Evolutionary conservation across 2,888 invertebrate genomes (phyloP).

Genomic region (Xestobium rufovillosum): DNA sequence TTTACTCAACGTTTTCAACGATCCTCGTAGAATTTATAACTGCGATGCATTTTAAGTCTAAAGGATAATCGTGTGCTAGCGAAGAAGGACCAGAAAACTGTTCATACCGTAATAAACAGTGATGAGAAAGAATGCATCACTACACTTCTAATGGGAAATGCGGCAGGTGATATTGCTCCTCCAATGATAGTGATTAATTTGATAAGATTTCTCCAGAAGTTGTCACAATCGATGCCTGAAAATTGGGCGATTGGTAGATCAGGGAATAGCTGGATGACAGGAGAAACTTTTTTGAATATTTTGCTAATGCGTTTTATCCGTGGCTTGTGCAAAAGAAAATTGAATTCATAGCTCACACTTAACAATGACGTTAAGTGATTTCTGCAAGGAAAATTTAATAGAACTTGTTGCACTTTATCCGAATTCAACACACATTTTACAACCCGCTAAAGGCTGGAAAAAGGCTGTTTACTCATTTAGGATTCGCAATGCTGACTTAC

Average conservation of each 20-base stretch:
- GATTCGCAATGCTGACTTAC: constrained; percentile 2
- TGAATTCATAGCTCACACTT: constrained; percentile 24
- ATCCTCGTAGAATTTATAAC: constrained; percentile 2
- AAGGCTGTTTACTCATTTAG: constrained; percentile 1
- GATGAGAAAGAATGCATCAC: constrained; percentile 26
- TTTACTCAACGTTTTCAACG: constrained; percentile 4
- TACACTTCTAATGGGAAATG: constrained; percentile 25
- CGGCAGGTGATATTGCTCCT: constrained; percentile 26
- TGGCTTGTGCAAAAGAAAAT: constrained; percentile 21
- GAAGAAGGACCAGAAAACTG: constrained; percentile 22
- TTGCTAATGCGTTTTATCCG: constrained; percentile 25
- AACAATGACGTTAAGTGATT: background rate
- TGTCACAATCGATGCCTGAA: constrained; percentile 16
- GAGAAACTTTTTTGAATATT: constrained; percentile 27
- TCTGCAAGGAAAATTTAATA: constrained; percentile 2
- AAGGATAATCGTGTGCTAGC: constrained; percentile 17
- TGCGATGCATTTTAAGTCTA: constrained; percentile 4
- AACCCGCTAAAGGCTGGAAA: constrained; percentile 3
- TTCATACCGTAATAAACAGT: constrained; percentile 21
- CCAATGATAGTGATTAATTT: constrained; percentile 26
- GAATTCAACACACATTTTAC: background rate
- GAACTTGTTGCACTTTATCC: constrained; percentile 3
- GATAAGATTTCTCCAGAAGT: constrained; percentile 4
- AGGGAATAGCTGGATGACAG: constrained; percentile 28
- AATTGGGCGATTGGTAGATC: constrained; percentile 28